Base-by-base conservation (phyloP, 2,113 vertebrate species). In the Melospiza melodia region DNA sequence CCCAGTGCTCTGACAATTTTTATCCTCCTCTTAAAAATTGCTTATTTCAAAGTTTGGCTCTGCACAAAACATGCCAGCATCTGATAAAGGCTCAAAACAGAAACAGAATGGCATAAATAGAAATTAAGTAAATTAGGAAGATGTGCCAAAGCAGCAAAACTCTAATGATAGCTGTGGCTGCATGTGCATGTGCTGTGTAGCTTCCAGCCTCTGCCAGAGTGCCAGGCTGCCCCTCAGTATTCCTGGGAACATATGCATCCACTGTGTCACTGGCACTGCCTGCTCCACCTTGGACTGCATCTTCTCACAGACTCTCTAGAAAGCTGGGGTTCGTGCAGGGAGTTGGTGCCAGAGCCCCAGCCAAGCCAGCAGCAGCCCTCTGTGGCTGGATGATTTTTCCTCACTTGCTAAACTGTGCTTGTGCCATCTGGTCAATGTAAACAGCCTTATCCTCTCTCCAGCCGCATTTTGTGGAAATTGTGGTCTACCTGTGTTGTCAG, bases 61-160 rank as follows among this genome's bases (percentile, higher is more conserved):
- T 63, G 58, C 0, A 1, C 31, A 69, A 73, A 83, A 48, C 68
- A 82, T 25, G 43, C 55, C 54, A 48, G 54, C 68, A 58, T 93
- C 87, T 61, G 57, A 91, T 88, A 87, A 90, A 94, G 23, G 68
- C 66, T 88, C 67, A 48, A 71, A 93, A 43, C 63, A 90, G 82
- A 94, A 96, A 88, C 68, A 90, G 76, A 90, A 81, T 8, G 10
- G 71, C 78, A 72, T 92, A 96, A 95, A 94, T 63, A 95, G 93
- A 72, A 93, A 96, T 92, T 79, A 95, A 91, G 69, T 81, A 66
- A 94, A 94, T 93, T 84, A 92, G 84, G 61, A 94, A 90, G 66
- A 89, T 44, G 51, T 95, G 94, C 94, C 96, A 96, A 95, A 95
- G 54, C 69, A 90, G 76, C 84, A 94, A 93, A 95, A 39, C 58